Evolutionary conservation across 2,888 invertebrate species (phyloP).

Genomic region (Spatulosminthurus flaviceps): DNA sequence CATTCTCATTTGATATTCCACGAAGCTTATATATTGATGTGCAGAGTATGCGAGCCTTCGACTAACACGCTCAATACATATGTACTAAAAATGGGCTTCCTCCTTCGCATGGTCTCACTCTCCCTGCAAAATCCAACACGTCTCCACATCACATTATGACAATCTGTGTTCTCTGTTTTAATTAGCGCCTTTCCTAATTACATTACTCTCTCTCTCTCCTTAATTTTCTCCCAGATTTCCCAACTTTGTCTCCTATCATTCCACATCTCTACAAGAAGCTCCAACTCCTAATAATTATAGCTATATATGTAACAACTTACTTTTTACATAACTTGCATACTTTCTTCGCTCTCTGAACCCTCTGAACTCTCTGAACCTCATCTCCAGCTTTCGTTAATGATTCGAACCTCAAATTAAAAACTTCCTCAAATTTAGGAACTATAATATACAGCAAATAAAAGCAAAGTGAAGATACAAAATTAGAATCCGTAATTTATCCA

Average conservation of each 20-base stretch:
- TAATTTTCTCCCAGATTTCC: conserved; percentile 42
- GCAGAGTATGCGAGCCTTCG: neutral
- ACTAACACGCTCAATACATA: neutral
- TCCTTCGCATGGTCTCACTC: conserved; percentile 46
- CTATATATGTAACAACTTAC: too few relatives aligned
- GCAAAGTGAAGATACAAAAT: too few relatives aligned
- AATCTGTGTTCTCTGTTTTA: conserved; percentile 64
- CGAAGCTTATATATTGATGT: conserved; percentile 12
- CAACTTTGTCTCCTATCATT: conserved; percentile 5
- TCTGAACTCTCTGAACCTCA: conserved; percentile 5
- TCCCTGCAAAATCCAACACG: neutral
- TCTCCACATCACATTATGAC: conserved; percentile 63
- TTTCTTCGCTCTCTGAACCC: neutral
- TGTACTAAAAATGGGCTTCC: conserved; percentile 22
- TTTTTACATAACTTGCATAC: too few relatives aligned
- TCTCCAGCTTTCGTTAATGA: neutral
- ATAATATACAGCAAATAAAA: too few relatives aligned
- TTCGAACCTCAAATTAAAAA: too few relatives aligned
- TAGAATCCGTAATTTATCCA: too few relatives aligned
- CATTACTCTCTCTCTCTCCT: conserved; percentile 49
- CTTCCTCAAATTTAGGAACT: too few relatives aligned
- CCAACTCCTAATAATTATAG: neutral
- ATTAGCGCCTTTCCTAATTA: conserved; percentile 64
- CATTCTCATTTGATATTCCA: neutral
- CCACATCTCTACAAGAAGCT: neutral